Evolutionary conservation across 1,140 invertebrate species (phyloP), one percentile per base, ranked within the genome.

Genomic region (Geopemphigus sp.): DNA sequence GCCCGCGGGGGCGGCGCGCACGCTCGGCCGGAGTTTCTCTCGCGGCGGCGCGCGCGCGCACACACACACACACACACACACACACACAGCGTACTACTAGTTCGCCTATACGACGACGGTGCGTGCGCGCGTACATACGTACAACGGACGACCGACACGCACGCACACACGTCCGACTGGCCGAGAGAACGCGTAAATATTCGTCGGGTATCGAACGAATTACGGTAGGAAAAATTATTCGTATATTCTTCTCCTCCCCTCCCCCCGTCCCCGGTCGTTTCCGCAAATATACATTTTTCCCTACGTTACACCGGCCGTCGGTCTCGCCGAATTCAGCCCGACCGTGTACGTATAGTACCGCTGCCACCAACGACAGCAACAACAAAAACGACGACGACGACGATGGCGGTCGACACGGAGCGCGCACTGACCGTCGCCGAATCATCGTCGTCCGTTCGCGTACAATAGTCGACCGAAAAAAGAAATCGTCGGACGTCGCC

Each of bases 391-490:
- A n/a, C n/a, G n/a, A n/a, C n/a, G n/a, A n/a, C n/a, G 39, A 26
- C 14, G 64, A 68, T 68, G 45, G 22, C 66, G n/a, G 47, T 68
- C 39, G 66, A 50, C 66, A 50, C 66, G 66, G 45, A 68, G 22
- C 39, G 39, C 66, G 39, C n/a, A 15, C 64, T 24, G 64, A n/a
- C 64, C 66, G 66, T 22, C 66, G 45, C 39, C 56, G 56, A 11
- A 59, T 54, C 53, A 15, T 63, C 59, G 29, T 63, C 64, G 14
- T 45, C 66, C 66, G 66, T 45, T 22, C 1, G 32, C 32, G 63
- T 68, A 68, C 66, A 68, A 68, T 68, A 68, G 66, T 50, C 22
- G 66, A 50, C 66, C 66, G 66, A 68, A 68, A 68, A 68, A 68
- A 68, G 66, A 68, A 68, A 68, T 68, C 66, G 66, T 47, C 66